Conservation (phyloP, 2,888 invertebrate genomes). For the Vanessa cardui region DNA sequence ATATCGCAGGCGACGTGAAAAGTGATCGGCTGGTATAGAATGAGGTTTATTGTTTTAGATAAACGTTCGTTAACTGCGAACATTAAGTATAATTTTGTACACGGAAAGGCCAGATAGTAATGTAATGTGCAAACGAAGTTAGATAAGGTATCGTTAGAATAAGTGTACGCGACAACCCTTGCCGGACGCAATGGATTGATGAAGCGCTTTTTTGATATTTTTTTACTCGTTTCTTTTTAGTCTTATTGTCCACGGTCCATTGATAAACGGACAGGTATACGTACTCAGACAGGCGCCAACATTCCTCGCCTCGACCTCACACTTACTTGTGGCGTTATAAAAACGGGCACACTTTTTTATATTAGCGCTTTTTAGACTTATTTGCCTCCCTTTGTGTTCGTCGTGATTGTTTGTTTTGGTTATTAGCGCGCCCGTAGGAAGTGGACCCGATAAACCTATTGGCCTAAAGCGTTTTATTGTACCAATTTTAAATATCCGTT, state of each 20-base stretch:
- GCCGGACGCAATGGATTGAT: conserved; percentile 77
- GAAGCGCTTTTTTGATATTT: conserved; percentile 79
- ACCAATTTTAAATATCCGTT: conserved; percentile 77
- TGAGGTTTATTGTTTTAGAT: conserved; percentile 32
- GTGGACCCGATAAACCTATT: conserved; percentile 79
- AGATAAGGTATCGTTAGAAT: conserved; percentile 35
- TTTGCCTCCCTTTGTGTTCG: conserved; percentile 77
- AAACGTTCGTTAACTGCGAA: conserved; percentile 21
- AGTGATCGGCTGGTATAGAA: conserved; percentile 29
- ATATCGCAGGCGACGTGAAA: conserved; percentile 32
- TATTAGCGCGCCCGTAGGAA: conserved; percentile 79
- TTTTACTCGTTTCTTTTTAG: conserved; percentile 62
- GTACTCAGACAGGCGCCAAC: conserved; percentile 83
- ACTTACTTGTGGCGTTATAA: conserved; percentile 78
- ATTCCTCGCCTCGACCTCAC: conserved; percentile 82
- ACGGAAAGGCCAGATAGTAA: conserved; percentile 27
- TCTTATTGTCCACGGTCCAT: conserved; percentile 78
- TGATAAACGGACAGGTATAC: conserved; percentile 83
- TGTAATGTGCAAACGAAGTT: conserved; percentile 29
- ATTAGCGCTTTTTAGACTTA: conserved; percentile 79
- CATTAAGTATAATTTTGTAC: conserved; percentile 31
- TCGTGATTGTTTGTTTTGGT: conserved; percentile 80
- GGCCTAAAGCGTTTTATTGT: conserved; percentile 81
- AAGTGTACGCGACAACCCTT: conserved; percentile 70
- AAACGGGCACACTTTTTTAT: conserved; percentile 81